Evolutionary conservation across 2,888 invertebrate species (phyloP).

Genomic region (Tuta absoluta): DNA sequence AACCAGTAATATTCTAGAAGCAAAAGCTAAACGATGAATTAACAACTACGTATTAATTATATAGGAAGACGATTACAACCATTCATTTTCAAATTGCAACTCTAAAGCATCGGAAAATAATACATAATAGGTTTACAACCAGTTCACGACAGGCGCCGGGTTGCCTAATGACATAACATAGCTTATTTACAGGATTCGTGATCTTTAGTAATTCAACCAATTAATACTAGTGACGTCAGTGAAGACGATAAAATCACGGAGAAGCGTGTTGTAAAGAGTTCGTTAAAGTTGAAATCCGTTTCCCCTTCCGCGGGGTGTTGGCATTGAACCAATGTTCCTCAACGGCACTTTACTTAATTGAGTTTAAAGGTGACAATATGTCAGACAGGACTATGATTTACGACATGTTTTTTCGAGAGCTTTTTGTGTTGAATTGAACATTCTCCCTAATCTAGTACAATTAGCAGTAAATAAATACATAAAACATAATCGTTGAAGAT

Average conservation of each 20-base stretch:
- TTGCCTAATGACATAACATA: slow-evolving; percentile 4
- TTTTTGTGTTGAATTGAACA: background rate
- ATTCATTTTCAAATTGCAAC: background rate
- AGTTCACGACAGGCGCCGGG: slow-evolving; percentile 2
- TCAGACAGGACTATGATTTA: background rate
- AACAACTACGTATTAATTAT: background rate
- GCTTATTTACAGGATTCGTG: slow-evolving; percentile 1
- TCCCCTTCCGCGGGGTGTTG: slow-evolving; percentile 10
- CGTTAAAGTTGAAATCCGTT: slow-evolving; percentile 10
- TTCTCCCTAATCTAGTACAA: background rate
- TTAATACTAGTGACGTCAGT: slow-evolving; percentile 8
- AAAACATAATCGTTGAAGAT: background rate
- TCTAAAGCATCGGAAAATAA: background rate
- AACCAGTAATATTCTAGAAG: background rate
- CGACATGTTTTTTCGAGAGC: background rate
- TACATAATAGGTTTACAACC: background rate
- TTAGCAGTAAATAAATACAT: background rate
- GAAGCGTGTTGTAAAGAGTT: background rate
- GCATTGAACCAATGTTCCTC: slow-evolving; percentile 6
- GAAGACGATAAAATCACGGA: slow-evolving; percentile 3
- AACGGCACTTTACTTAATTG: background rate
- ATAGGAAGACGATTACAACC: background rate
- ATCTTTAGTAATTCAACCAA: slow-evolving; percentile 17
- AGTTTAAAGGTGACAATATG: slow-evolving; percentile 13
- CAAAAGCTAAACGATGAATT: background rate